Evolutionary conservation across 2,888 invertebrate species (phyloP), one percentile per base, ranked within the genome.

Genomic region (Dascillus cervinus): DNA sequence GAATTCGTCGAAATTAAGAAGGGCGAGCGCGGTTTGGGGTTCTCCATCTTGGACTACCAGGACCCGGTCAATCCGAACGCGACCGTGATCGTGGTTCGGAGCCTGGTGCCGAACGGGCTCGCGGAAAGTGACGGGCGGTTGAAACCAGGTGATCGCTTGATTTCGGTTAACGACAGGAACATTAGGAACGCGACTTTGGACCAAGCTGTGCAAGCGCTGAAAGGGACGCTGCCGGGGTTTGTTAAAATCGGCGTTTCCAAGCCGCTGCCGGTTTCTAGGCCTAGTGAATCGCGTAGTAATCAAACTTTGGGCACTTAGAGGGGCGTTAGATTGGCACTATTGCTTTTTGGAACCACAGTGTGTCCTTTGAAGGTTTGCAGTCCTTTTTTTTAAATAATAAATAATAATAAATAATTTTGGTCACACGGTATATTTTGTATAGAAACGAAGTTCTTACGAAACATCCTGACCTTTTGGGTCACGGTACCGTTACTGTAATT

Each of bases 41-140:
- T 98, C 72, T 95, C 95, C 48, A 94, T 98, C 56, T 75, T 98
- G 43, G 98, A 92, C 68, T 92, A 92, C 67, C 92, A 92, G 77
- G 97, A 98, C 69, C 97, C 97, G 21, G 73, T 94, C 57, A 95
- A 97, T 70, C 80, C 91, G 33, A 82, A 83, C 54, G 89, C 92
- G 55, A 94, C 94, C 47, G 94, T 96, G 49, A 96, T 96, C 66
- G 95, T 96, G 43, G 46, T 51, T 10, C 36, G 48, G 52, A 95
- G 95, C 59, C 74, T 98, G 46, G 97, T 98, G 32, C 96, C 97
- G 15, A 94, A 95, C 34, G 98, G 98, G 17, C 87, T 91, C n/a
- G 98, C 98, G 9, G 92, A 95, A 67, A 78, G 82, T 46, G 91
- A 92, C 59, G 95, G 95, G 21, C 79, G 89, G 37, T 79, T 98